phyloP scores from a whole-genome alignment of 2,888 invertebrate genomes.

The Leucophenga maculata region DNA sequence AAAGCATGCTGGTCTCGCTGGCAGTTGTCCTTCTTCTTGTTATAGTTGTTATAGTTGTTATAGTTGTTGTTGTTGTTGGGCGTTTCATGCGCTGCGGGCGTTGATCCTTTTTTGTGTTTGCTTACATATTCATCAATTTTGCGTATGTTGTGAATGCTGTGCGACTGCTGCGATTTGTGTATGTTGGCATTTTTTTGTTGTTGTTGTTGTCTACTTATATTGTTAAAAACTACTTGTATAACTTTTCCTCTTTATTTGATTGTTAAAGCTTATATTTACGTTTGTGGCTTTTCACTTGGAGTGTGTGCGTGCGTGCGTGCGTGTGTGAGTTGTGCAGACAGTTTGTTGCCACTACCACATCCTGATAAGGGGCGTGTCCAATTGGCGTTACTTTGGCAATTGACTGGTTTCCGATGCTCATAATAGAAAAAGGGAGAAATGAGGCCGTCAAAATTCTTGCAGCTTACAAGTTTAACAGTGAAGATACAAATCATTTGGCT shows the following conservation, averaged over 20 bases:
- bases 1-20: constrained; percentile 43
- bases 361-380: background rate
- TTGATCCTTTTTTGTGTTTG: constrained; percentile 63
- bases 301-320: constrained; percentile 6
- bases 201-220: constrained; percentile 27
- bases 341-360: background rate
- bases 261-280: background rate
- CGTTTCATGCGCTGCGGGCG: constrained; percentile 47
- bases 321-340: background rate
- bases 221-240: constrained; percentile 35
- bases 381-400: too few relatives aligned
- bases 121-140: constrained; percentile 64
- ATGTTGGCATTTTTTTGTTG: too few relatives aligned
- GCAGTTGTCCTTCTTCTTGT: background rate
- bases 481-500: too few relatives aligned
- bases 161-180: too few relatives aligned
- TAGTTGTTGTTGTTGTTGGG: background rate
- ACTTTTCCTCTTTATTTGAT: too few relatives aligned
- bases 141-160: too few relatives aligned
- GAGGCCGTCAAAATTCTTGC: too few relatives aligned
- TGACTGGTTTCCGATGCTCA: too few relatives aligned
- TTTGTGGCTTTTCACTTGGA: constrained; percentile 1
- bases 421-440: too few relatives aligned
- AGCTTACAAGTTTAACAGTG: too few relatives aligned
- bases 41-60: background rate